Conservation (phyloP, 1,140 invertebrate genomes). For the Drosophila asahinai region DNA sequence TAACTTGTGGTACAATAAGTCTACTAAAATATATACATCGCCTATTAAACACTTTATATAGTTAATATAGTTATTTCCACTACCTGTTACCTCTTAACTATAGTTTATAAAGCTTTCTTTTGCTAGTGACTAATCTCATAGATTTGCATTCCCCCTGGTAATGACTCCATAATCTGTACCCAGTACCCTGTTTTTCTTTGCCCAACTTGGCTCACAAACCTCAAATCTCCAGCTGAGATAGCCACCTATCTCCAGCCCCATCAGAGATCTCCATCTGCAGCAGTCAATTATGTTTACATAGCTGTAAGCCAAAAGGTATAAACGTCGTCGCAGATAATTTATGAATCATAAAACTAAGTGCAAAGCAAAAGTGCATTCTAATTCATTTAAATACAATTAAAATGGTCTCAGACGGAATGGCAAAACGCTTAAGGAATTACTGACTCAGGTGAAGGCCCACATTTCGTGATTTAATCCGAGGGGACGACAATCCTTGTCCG, state of each 20-base stretch:
- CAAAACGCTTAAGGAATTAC: constrained; percentile 34
- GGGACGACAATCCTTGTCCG: constrained; percentile 45
- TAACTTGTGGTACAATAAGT: too few species aligned
- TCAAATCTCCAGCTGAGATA: constrained; percentile 31
- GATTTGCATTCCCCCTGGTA: constrained; percentile 2
- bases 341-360: constrained; percentile 35
- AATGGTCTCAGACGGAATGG: constrained; percentile 28
- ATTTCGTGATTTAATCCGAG: constrained; percentile 59
- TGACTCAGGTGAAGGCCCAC: constrained; percentile 49
- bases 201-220: constrained; percentile 18
- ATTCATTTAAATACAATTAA: constrained; percentile 78
- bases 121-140: not conserved
- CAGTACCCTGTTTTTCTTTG: not conserved
- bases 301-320: constrained; percentile 15
- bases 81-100: not conserved
- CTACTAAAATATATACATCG: too few species aligned
- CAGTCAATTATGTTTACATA: constrained; percentile 40
- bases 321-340: constrained; percentile 30
- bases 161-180: not conserved
- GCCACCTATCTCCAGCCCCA: constrained; percentile 25
- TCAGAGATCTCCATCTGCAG: constrained; percentile 37
- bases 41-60: too few species aligned
- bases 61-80: not conserved
- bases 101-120: not conserved
- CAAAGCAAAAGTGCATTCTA: constrained; percentile 62